A percentile compares a stretch with the other conserved stretches of the same genome.
Conservation (phyloP, 1,140 invertebrate species). For the Dendroctonus valens region DNA sequence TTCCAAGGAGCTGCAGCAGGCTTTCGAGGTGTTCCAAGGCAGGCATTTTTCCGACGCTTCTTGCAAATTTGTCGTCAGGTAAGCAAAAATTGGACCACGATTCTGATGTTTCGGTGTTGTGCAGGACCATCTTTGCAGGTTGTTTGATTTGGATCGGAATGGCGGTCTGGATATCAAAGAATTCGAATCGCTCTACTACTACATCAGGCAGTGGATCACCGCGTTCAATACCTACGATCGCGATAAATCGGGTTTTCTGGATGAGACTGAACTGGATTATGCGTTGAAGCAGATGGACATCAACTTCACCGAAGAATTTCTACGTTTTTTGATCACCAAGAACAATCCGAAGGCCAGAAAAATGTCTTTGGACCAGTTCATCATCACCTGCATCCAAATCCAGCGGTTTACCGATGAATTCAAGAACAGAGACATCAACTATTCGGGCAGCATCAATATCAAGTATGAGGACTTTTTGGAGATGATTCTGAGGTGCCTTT, state of each 20-base stretch:
- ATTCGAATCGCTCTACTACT: constrained; percentile 45
- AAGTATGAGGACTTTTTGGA: constrained; percentile 48
- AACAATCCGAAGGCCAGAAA: constrained; percentile 41
- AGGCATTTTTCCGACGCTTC: constrained; percentile 43
- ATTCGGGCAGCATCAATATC: constrained; percentile 42
- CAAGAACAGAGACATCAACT: constrained; percentile 43
- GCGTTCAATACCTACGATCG: constrained; percentile 44
- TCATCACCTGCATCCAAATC: constrained; percentile 47
- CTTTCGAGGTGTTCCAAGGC: constrained; percentile 44
- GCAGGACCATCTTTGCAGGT: constrained; percentile 30
- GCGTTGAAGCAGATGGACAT: constrained; percentile 45
- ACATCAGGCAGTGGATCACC: constrained; percentile 45
- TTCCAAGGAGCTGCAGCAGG: constrained; percentile 43
- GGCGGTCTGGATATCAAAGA: constrained; percentile 46
- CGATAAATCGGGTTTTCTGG: constrained; percentile 40
- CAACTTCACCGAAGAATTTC: constrained; percentile 44
- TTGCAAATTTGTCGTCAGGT: constrained; percentile 47
- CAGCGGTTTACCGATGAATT: constrained; percentile 47
- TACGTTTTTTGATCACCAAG: constrained; percentile 43
- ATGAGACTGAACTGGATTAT: constrained; percentile 41
- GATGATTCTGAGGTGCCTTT: constrained; percentile 43
- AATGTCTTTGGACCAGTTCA: constrained; percentile 46
- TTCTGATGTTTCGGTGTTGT: not conserved
- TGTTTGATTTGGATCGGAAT: constrained; percentile 47
- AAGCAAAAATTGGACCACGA: not conserved